Evolutionary conservation across 2,797 vertebrate species (phyloP), one percentile per base, ranked within the genome.

Genomic region (Manis crassicaudata): DNA sequence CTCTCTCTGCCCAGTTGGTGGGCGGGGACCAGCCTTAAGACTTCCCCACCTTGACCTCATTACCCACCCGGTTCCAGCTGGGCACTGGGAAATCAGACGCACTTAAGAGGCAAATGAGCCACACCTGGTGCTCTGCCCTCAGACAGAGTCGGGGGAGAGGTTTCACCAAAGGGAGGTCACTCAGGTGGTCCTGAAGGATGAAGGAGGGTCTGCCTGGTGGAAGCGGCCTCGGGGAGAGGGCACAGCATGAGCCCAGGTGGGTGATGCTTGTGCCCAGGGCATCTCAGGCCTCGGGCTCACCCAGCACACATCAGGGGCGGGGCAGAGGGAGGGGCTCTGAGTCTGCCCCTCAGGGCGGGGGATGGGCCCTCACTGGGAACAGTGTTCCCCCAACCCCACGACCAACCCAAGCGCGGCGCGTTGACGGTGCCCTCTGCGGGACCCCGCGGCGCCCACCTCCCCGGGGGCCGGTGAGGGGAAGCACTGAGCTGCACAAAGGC

Each of bases 361-460:
- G 12, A 37, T 37, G 35, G 56, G 13, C 14, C 21, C n/a, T 80
- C 25, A 9, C 0, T 7, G 73, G n/a, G 20, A 40, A 25, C 37
- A 3, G 68, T 0, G 62, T 7, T 35, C 23, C 70, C 25, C 5
- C 70, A 5, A 1, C 37, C 17, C 29, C 7, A 1, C 0, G 0
- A 8, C 46, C 8, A 52, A 60, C 23, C 9, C 62, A 20, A 54
- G 12, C 32, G 62, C 40, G 20, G 77, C 21, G 0, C 35, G 1
- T 6, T 1, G 6, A 21, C 52, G 58, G 9, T 25, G 54, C 54
- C 83, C 76, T 83, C 13, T 1, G 37, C 18, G 50, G 56, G 54
- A 50, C 37, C 23, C 8, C 3, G 16, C 29, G 29, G 70, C 17
- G 13, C 58, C 75, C n/a, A 35, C 11, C 14, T 52, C 40, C 18